Conservation (phyloP, 2,113 vertebrate genomes). For the Silurus meridionalis region DNA sequence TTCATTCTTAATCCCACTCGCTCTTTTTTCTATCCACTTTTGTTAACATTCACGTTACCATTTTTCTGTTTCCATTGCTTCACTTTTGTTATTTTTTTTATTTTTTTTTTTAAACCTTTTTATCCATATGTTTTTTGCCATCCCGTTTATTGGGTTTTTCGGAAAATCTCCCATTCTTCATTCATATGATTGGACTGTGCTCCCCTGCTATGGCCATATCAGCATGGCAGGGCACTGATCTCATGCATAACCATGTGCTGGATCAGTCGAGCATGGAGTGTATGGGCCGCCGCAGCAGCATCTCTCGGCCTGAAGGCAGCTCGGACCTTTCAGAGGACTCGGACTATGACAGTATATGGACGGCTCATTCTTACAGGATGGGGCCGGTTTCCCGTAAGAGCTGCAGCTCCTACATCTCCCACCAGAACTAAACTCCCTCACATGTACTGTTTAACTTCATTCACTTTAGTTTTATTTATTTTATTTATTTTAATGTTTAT, state of each 20-base stretch:
- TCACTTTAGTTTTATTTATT: conserved; percentile 81
- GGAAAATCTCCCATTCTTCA: conserved; percentile 35
- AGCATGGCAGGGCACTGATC: conserved; percentile 99
- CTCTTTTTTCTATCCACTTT: not conserved
- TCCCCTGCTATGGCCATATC: conserved; percentile 58
- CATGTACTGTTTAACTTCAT: conserved; percentile 79
- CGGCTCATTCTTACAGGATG: conserved; percentile 99
- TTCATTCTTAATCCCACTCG: conserved; percentile 53
- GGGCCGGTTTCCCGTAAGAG: conserved; percentile 97
- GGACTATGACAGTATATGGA: conserved; percentile 99
- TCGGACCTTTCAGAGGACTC: conserved; percentile 99
- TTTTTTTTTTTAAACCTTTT: conserved; percentile 54
- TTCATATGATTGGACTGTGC: conserved; percentile 24
- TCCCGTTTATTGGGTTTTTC: conserved; percentile 33
- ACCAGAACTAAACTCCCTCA: conserved; percentile 93
- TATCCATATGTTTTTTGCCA: conserved; percentile 82
- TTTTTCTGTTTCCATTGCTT: not conserved
- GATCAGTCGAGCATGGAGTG: conserved; percentile 94
- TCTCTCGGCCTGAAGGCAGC: conserved; percentile 90
- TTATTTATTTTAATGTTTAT: conserved; percentile 64
- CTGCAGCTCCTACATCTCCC: conserved; percentile 98
- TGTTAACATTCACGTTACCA: not conserved
- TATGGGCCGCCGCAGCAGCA: conserved; percentile 94
- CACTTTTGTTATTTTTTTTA: conserved; percentile 5
- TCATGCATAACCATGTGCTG: conserved; percentile 99